These are phyloP conservation scores for Acleris laterana DNA, from an alignment of 2,888 invertebrate species.

Conservation along the genomic window DNA sequence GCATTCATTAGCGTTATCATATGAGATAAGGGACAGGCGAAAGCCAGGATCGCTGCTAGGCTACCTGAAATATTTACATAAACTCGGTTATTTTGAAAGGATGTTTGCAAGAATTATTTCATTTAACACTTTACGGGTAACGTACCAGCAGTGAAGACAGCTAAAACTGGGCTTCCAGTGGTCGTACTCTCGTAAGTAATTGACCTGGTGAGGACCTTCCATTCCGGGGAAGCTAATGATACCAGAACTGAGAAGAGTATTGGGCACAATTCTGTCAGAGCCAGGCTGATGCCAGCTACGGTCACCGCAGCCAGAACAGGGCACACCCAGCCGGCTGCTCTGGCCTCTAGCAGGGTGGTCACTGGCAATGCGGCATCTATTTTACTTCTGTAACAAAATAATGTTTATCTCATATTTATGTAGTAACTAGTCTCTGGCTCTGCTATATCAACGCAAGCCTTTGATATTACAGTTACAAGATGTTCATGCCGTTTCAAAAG, in stretches of 20 bases:
- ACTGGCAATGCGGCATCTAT: slow-evolving; percentile 85
- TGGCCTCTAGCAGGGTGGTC: slow-evolving; percentile 84
- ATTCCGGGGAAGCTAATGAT: slow-evolving; percentile 84
- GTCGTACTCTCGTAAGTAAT: slow-evolving; percentile 85
- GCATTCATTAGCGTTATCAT: slow-evolving; percentile 85
- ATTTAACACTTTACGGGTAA: slow-evolving; percentile 5
- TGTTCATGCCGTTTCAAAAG: too few relatives aligned
- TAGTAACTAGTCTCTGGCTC: too few relatives aligned
- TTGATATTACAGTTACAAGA: too few relatives aligned
- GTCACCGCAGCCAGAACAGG: slow-evolving; percentile 85
- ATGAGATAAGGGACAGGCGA: slow-evolving; percentile 86
- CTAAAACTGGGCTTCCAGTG: slow-evolving; percentile 86
- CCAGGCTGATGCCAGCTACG: slow-evolving; percentile 84
- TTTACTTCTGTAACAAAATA: slow-evolving; percentile 67
- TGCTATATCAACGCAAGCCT: too few relatives aligned
- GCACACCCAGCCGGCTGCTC: slow-evolving; percentile 85
- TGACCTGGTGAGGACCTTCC: slow-evolving; percentile 85
- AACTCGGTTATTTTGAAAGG: not conserved
- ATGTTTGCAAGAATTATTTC: not conserved
- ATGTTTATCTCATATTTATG: not conserved
- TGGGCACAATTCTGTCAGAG: slow-evolving; percentile 86
- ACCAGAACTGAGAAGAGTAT: slow-evolving; percentile 82
- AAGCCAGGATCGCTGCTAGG: slow-evolving; percentile 85
- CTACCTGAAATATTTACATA: slow-evolving; percentile 74
- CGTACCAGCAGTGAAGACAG: slow-evolving; percentile 86